Base-by-base conservation (phyloP, 1,140 invertebrate species). In the Drosophila eugracilis region DNA sequence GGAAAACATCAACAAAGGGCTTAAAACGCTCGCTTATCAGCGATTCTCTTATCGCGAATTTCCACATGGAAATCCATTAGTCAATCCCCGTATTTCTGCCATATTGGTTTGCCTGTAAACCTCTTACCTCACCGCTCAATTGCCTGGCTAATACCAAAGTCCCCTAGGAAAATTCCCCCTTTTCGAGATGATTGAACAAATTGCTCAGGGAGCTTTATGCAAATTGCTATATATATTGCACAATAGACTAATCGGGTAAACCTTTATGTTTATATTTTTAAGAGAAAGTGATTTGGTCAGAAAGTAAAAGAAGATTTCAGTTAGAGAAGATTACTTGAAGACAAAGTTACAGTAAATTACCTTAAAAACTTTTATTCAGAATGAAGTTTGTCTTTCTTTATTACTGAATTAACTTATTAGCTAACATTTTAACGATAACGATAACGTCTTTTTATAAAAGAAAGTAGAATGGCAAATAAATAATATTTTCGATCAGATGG, bases 131-230 rank as follows among this genome's bases (percentile, higher is more conserved):
- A 37, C 66, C 62, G 88, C 86, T 76, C 67, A 42, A 85, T 86
- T 85, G 50, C 49, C 48, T 49, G 37, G 37, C 70, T 78, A 83
- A 88, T 88, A 78, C 59, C 60, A 69, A 70, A 71, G 53, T 83
- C 78, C 78, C 83, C 34, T 24, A 44, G 60, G 83, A 78, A 63
- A 60, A 41, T 54, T 60, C 7, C 44, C 45, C 14, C 36, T 34
- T 47, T 45, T 47, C 28, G 7, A 30, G 47, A 66, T 60, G 52
- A 52, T 58, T 57, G 48, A 49, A 48, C 52, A 67, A 74, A 77
- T 77, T 75, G 63, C 63, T 71, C 15, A 3, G 47, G 19, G 52
- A 58, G 42, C 65, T 86, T 86, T 88, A 71, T 74, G 7, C 30
- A 32, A 12, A 39, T 17, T 1, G 2, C 14, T 7, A 73, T 48